These are phyloP conservation scores for Amphilophus citrinellus DNA, from an alignment of 2,113 vertebrate genomes.

Conservation along the genomic window DNA sequence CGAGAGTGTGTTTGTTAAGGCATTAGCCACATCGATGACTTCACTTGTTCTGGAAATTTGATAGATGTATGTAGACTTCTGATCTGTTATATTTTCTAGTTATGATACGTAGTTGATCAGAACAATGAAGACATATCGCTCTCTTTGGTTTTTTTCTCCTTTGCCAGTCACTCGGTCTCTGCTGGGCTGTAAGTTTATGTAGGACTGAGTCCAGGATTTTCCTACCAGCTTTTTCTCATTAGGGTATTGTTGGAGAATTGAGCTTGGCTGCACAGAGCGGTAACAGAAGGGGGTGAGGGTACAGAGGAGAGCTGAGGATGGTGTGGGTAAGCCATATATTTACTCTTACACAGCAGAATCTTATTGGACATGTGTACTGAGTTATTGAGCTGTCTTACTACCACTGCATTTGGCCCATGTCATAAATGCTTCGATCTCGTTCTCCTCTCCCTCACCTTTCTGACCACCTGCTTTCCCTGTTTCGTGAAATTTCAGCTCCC, in stretches of 20 bases:
- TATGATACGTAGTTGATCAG: neutral
- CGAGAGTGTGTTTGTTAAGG: neutral
- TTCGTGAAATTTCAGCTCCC: neutral
- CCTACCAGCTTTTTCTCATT: constrained; percentile 93
- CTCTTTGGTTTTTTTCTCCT: constrained; percentile 13
- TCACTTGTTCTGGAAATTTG: neutral
- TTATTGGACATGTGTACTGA: neutral
- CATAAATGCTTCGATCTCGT: neutral
- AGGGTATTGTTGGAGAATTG: constrained; percentile 71
- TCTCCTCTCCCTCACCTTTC: neutral
- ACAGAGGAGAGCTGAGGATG: neutral
- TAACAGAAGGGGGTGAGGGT: constrained; percentile 67
- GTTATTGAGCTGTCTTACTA: neutral
- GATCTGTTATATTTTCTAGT: neutral
- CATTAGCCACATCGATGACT: neutral
- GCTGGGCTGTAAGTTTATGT: constrained; percentile 88
- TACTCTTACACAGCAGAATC: constrained; percentile 46
- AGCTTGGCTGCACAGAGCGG: constrained; percentile 81
- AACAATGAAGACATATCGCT: neutral
- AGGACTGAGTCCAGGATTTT: constrained; percentile 89
- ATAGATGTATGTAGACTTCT: neutral
- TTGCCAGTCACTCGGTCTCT: neutral
- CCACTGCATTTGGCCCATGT: neutral
- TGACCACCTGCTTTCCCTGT: neutral
- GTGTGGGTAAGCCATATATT: constrained; percentile 43